Evolutionary conservation across 1,140 invertebrate genomes (phyloP).

Genomic region (Drosophila aff.): DNA sequence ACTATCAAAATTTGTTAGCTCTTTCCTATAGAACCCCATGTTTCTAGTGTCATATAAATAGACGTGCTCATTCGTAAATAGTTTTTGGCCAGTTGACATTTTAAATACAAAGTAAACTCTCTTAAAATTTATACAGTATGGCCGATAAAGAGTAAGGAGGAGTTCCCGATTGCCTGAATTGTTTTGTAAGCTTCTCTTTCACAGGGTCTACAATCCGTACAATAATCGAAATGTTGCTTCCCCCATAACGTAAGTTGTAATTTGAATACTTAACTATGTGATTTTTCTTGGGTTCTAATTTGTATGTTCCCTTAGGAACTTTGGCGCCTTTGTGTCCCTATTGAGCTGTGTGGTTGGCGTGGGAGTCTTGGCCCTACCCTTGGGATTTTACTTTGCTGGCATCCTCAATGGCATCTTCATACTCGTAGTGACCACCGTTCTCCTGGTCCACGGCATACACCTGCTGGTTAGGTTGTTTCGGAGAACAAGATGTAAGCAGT

Average conservation of each 20-base stretch:
- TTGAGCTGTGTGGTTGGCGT: constrained; percentile 49
- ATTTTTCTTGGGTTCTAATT: background rate
- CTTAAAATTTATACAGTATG: constrained; percentile 9
- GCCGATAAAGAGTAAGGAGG: constrained; percentile 13
- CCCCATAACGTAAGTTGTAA: constrained; percentile 46
- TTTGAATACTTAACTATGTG: background rate
- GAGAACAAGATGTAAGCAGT: background rate
- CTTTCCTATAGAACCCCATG: background rate
- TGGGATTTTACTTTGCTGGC: constrained; percentile 39
- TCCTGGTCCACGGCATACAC: constrained; percentile 51
- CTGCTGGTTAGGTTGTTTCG: constrained; percentile 27
- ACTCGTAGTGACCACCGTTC: background rate
- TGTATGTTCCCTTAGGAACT: background rate
- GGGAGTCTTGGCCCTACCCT: constrained; percentile 48
- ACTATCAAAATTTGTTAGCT: too few relatives aligned
- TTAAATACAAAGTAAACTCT: background rate
- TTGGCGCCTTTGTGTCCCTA: constrained; percentile 24
- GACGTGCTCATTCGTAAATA: background rate
- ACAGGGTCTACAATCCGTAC: constrained; percentile 41
- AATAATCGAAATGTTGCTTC: constrained; percentile 21
- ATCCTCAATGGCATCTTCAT: constrained; percentile 18
- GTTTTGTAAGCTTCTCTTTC: background rate
- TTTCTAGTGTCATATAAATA: background rate
- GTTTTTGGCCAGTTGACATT: background rate
- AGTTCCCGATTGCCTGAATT: too few relatives aligned